Percentiles rank a stretch among this genome's conserved stretches.
Conservation (phyloP, 2,797 vertebrate genomes). For the Sebastes glaucus region DNA sequence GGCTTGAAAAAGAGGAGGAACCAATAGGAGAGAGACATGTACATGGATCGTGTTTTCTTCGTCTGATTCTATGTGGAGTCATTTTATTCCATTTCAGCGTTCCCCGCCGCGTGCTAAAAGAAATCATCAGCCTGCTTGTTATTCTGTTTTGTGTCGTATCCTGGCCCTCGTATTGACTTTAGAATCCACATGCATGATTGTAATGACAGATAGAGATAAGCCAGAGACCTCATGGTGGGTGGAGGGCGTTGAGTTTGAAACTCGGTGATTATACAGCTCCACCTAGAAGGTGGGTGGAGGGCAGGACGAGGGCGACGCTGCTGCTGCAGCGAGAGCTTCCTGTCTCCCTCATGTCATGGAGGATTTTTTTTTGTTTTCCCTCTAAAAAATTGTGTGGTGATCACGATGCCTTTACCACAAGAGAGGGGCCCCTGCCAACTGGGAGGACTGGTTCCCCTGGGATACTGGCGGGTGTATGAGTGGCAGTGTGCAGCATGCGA, state of each 20-base stretch:
- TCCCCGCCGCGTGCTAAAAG: background rate
- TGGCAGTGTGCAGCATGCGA: slow-evolving; percentile 18
- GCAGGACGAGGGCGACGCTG: slow-evolving; percentile 36
- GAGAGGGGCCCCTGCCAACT: slow-evolving; percentile 31
- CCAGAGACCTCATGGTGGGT: slow-evolving; percentile 57
- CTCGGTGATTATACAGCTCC: slow-evolving; percentile 51
- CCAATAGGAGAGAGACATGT: background rate
- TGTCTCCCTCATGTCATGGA: slow-evolving; percentile 59
- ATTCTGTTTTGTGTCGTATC: slow-evolving; percentile 7
- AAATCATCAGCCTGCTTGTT: slow-evolving; percentile 2
- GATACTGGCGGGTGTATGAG: slow-evolving; percentile 26
- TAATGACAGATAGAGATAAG: slow-evolving; percentile 47
- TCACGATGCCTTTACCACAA: slow-evolving; percentile 35
- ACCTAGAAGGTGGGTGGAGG: slow-evolving; percentile 63
- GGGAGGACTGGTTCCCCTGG: slow-evolving; percentile 46
- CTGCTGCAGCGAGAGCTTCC: slow-evolving; percentile 63
- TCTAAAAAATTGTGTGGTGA: slow-evolving; percentile 32
- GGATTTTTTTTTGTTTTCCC: slow-evolving; percentile 44
- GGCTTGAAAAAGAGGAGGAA: slow-evolving; percentile 60
- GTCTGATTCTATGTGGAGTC: slow-evolving; percentile 3
- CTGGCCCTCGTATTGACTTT: slow-evolving; percentile 24
- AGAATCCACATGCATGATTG: slow-evolving; percentile 21
- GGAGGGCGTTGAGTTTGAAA: slow-evolving; percentile 54
- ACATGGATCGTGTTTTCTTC: slow-evolving; percentile 12
- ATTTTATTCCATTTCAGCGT: slow-evolving; percentile 27